Conservation (phyloP, 2,113 vertebrate genomes). For the Dipodomys merriami region DNA sequence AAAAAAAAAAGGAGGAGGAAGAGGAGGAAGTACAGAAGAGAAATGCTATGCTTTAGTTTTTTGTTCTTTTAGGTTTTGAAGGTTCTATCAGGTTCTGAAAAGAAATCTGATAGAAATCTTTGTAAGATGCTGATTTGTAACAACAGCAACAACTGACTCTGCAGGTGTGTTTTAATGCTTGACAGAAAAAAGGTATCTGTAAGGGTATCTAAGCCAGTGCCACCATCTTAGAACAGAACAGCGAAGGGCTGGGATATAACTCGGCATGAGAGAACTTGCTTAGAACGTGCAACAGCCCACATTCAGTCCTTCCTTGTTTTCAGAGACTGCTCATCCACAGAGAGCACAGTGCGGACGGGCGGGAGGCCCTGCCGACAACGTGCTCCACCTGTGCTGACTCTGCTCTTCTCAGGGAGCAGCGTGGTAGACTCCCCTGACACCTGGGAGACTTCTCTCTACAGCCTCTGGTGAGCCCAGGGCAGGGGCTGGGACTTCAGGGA, state of each 20-base stretch:
- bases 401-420: no score
- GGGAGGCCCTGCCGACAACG: not conserved
- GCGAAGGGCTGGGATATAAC: no score
- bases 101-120: not conserved
- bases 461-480: not conserved
- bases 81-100: not conserved
- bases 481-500: not conserved
- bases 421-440: not conserved
- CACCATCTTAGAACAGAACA: not conserved
- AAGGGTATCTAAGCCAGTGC: not conserved
- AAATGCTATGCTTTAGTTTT: not conserved
- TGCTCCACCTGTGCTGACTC: not conserved
- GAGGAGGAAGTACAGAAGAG: no score
- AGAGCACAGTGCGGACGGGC: not conserved
- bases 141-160: not conserved
- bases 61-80: slow-evolving; percentile 5
- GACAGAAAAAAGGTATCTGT: no score
- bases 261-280: no score
- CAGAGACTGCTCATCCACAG: not conserved
- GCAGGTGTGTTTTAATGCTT: not conserved
- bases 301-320: no score
- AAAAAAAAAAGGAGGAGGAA: no score
- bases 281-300: no score
- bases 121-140: not conserved
- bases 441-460: not conserved